phyloP scores from a whole-genome alignment of 2,113 vertebrate genomes.

The Myiozetetes cayanensis region DNA sequence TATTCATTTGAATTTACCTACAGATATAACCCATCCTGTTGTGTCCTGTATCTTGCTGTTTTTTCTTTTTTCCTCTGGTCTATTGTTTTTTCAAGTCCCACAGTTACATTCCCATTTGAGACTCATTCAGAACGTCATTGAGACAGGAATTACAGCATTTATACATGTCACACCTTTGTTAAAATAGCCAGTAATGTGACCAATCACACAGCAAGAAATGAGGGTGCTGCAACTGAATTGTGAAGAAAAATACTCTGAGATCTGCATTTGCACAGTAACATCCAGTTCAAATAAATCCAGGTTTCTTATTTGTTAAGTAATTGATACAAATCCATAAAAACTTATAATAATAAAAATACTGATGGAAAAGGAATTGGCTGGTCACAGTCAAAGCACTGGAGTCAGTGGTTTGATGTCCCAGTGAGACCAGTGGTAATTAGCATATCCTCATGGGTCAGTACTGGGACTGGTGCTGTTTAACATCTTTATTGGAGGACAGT shows the following conservation, averaged over 20 bases:
- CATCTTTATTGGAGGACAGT: background rate
- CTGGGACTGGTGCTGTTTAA: background rate
- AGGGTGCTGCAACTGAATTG: background rate
- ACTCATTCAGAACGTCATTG: background rate
- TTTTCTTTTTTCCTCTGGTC: background rate
- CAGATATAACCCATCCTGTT: background rate
- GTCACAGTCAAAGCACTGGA: background rate
- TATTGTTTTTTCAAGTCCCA: background rate
- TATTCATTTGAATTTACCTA: background rate
- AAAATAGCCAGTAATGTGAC: background rate
- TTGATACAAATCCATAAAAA: background rate
- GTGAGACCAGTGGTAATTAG: background rate
- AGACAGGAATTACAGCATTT: background rate
- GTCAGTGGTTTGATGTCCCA: background rate
- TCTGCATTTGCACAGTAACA: background rate
- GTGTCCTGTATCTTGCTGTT: background rate
- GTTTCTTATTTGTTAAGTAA: background rate
- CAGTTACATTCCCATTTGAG: background rate
- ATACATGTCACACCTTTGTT: background rate
- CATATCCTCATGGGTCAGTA: rapidly evolving
- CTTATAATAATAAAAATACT: background rate
- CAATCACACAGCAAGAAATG: background rate
- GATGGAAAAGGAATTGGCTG: background rate
- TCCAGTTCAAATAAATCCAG: background rate
- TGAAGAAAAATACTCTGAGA: background rate